Base-by-base conservation (phyloP, 2,797 vertebrate species). In the Coluber constrictor region DNA sequence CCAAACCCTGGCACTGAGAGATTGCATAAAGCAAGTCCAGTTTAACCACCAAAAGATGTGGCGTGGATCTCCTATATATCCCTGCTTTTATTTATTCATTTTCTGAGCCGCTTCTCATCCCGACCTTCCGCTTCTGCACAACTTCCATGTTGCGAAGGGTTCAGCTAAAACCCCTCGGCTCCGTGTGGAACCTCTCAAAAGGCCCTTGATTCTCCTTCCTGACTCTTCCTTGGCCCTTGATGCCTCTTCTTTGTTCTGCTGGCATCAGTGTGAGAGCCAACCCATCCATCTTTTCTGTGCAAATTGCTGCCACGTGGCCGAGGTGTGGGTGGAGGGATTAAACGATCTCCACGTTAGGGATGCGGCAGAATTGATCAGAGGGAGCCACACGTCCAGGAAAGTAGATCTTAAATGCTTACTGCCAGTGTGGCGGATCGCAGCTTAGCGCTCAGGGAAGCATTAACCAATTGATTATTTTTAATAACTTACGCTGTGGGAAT, bases 21-120 rank as follows among this genome's bases (percentile, higher is more conserved):
- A 18, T 54, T n/a, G 32, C 32, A 8, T 74, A 86, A 89, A 54
- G 57, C 23, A 66, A 89, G 89, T 32, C 70, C 90, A 57, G 51
- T 79, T 89, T 55, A 83, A 16, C 90, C 57, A 12, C 90, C 74
- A 86, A 51, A 91, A 93, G 66, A 89, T 86, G 66, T 63, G 90
- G 57, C 56, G 15, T 43, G 91, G 23, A 20, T 47, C 74, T 83
- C 74, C 74, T 47, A 83, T 9, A 25, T 43, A 25, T 43, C 89
- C 57, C 23, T 74, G 56, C 54, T 25, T 15, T 11, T 11, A 8
- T 12, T 16, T 6, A 4, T 51, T 43, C 37, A 8, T 54, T 54
- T 56, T n/a, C 18, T 25, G 61, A 18, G 37, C 18, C n/a, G 3
- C 59, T 54, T 91, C 57, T 86, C 43, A 4, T 63, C 55, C 16